Conservation (phyloP, 1,140 invertebrate genomes). For the Proctacanthus coquilletti region DNA sequence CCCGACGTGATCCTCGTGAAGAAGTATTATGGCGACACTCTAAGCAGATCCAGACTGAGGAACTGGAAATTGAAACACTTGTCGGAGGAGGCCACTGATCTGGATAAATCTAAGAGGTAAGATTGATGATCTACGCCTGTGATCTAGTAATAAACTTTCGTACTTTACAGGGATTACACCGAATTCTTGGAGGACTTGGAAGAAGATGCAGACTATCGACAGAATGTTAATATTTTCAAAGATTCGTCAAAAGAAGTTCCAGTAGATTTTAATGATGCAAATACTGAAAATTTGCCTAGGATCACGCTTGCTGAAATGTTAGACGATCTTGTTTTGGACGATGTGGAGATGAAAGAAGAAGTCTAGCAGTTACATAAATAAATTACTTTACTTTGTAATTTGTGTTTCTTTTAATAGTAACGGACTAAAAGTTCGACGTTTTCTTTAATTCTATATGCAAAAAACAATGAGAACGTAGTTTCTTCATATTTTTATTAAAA, state of each 20-base stretch:
- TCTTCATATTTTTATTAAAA: too few species aligned
- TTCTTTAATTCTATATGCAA: too few species aligned
- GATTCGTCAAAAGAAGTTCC: conserved; percentile 45
- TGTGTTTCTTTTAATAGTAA: too few species aligned
- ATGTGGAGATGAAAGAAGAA: conserved; percentile 49
- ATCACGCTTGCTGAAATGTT: conserved; percentile 96
- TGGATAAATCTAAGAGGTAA: too few species aligned
- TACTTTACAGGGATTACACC: conserved; percentile 63
- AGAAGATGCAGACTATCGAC: conserved; percentile 76
- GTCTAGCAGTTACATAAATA: too few species aligned
- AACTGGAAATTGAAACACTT: conserved; percentile 89
- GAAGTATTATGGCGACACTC: conserved; percentile 71
- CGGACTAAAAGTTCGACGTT: too few species aligned
- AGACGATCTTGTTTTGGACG: conserved; percentile 77
- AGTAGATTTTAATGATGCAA: conserved; percentile 48
- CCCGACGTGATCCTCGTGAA: conserved; percentile 90
- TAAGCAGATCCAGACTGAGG: conserved; percentile 51
- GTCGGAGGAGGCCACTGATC: conserved; percentile 47
- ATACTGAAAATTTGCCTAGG: conserved; percentile 50
- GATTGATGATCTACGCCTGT: too few species aligned
- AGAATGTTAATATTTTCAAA: conserved; percentile 89
- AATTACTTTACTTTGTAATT: too few species aligned
- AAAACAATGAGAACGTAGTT: too few species aligned
- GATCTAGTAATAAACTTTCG: conserved; percentile 11
- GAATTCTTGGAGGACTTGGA: conserved; percentile 97